A percentile compares a stretch with the other conserved stretches of the same genome.
These are phyloP conservation scores for Fundulus diaphanus DNA, from an alignment of 2,797 vertebrate species.

Conservation along the genomic window DNA sequence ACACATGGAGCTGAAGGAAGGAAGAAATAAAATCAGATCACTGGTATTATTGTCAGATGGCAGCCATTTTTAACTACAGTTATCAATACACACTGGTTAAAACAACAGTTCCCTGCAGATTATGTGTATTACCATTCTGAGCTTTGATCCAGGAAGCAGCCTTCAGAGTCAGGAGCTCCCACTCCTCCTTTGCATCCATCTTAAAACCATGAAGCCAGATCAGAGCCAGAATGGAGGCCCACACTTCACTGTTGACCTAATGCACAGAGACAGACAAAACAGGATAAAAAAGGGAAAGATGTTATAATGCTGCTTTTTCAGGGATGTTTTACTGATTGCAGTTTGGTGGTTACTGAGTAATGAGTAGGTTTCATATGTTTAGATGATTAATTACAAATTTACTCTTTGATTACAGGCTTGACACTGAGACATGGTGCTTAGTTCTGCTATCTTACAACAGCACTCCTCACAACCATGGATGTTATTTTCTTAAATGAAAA, in stretches of 20 bases:
- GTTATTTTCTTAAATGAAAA: not conserved
- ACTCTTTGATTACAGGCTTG: too few species aligned
- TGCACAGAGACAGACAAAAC: not conserved
- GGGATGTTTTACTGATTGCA: not conserved
- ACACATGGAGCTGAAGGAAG: constrained; percentile 32
- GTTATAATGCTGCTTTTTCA: not conserved
- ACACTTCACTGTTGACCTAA: constrained; percentile 69
- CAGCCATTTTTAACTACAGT: not conserved
- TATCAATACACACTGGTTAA: not conserved
- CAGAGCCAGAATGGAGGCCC: constrained; percentile 84
- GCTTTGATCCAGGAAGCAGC: constrained; percentile 77
- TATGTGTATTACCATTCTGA: constrained; percentile 71
- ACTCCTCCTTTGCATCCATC: constrained; percentile 75
- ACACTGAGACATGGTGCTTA: too few species aligned
- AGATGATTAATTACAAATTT: not conserved
- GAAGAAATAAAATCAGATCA: not conserved
- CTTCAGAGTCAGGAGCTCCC: constrained; percentile 84
- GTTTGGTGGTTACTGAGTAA: not conserved
- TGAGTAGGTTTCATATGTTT: not conserved
- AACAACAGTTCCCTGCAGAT: not conserved
- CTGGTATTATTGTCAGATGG: not conserved
- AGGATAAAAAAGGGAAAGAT: not conserved
- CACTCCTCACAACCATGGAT: too few species aligned
- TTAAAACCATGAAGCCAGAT: constrained; percentile 82
- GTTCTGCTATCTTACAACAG: not conserved